Conservation (phyloP, 1,140 invertebrate genomes). For the Trachelipus rathkii region DNA sequence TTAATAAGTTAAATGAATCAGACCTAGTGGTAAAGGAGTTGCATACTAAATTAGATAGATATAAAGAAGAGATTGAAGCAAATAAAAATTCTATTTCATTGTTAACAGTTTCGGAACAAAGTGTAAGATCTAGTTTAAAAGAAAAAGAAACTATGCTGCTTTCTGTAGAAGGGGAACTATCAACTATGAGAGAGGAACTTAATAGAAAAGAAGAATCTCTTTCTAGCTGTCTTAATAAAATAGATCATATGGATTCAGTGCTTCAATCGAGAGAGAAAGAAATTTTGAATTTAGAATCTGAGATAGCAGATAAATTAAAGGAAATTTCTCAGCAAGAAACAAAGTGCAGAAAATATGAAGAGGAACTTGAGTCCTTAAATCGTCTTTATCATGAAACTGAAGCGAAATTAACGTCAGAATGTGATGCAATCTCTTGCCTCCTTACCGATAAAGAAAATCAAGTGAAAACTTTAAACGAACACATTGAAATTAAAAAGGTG, state of each 20-base stretch:
- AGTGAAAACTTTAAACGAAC: slow-evolving; percentile 6
- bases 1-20: neutral
- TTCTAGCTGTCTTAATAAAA: slow-evolving; percentile 26
- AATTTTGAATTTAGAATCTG: slow-evolving; percentile 28
- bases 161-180: slow-evolving; percentile 33
- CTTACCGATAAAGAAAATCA: slow-evolving; percentile 46
- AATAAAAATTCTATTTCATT: slow-evolving; percentile 8
- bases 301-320: slow-evolving; percentile 33
- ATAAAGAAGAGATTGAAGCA: neutral
- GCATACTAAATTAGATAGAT: slow-evolving; percentile 2
- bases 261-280: slow-evolving; percentile 18
- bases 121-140: slow-evolving; percentile 26
- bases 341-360: slow-evolving; percentile 34
- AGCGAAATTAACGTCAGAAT: slow-evolving; percentile 43
- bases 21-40: slow-evolving; percentile 2
- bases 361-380: slow-evolving; percentile 31
- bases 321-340: slow-evolving; percentile 31
- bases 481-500: slow-evolving; percentile 26
- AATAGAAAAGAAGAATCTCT: slow-evolving; percentile 25
- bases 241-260: slow-evolving; percentile 27
- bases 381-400: slow-evolving; percentile 46
- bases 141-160: slow-evolving; percentile 33
- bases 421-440: slow-evolving; percentile 45
- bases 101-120: neutral
- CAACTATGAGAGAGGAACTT: slow-evolving; percentile 25